Conservation (phyloP, 2,113 vertebrate genomes). For the Dolichallabes microphthalmus region DNA sequence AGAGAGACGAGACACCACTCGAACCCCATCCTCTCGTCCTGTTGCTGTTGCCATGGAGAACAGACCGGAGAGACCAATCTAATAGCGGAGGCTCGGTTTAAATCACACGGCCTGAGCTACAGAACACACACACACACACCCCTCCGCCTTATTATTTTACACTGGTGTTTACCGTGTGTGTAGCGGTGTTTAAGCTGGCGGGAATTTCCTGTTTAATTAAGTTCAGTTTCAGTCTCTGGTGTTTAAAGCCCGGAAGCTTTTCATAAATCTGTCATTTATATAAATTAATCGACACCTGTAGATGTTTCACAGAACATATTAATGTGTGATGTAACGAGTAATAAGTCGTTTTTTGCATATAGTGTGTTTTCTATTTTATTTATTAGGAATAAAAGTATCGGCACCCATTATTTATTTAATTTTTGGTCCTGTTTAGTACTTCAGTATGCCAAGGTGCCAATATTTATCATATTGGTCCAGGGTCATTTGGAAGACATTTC, state of each 20-base stretch:
- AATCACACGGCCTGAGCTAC: constrained; percentile 36
- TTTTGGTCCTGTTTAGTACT: no score
- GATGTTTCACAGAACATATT: not conserved
- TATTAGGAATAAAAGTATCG: not conserved
- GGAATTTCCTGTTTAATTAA: not conserved
- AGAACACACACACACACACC: not conserved
- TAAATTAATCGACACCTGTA: not conserved
- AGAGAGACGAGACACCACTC: constrained; percentile 33
- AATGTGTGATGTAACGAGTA: no score
- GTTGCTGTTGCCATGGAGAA: constrained; percentile 55
- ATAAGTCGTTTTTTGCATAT: not conserved
- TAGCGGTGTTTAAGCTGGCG: not conserved
- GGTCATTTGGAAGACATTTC: no score
- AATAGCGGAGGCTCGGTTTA: constrained; percentile 40
- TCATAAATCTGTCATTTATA: not conserved
- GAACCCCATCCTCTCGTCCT: constrained; percentile 35
- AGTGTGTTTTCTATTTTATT: not conserved
- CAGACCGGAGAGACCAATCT: constrained; percentile 40
- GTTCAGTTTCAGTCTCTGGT: not conserved
- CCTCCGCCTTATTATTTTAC: no score
- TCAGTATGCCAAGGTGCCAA: not conserved
- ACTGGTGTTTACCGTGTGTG: no score
- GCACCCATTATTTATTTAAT: no score
- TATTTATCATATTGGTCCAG: not conserved
- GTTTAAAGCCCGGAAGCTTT: not conserved